phyloP scores from a whole-genome alignment of 2,797 vertebrate genomes.

The Uromys caudimaculatus region DNA sequence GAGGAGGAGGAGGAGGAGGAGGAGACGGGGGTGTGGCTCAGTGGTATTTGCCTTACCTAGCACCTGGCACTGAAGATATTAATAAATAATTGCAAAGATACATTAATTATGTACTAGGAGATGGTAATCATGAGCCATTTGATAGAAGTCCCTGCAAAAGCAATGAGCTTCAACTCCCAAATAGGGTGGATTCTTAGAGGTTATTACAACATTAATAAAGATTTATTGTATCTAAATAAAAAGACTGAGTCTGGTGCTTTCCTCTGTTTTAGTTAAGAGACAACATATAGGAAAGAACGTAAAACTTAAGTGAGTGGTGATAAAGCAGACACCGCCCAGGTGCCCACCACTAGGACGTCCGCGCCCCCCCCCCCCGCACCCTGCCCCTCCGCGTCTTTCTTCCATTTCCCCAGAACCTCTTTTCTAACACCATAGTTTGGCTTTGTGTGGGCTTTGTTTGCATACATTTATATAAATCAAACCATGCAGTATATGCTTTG shows the following conservation, averaged over 20 bases:
- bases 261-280: constrained; percentile 29
- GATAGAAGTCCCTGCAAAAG: background rate
- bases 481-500: background rate
- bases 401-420: background rate
- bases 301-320: background rate
- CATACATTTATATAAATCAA: constrained; percentile 28
- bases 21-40: too few species aligned
- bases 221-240: background rate
- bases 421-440: background rate
- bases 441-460: background rate
- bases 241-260: background rate
- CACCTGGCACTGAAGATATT: background rate
- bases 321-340: background rate
- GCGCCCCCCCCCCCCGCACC: accelerated
- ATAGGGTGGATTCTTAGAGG: background rate
- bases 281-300: background rate
- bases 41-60: background rate
- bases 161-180: constrained; percentile 14
- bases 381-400: background rate
- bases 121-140: background rate
- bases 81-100: background rate
- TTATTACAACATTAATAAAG: constrained; percentile 40
- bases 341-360: background rate
- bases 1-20: too few species aligned
- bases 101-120: background rate